Percentiles rank a stretch among this genome's conserved stretches.
Evolutionary conservation across 2,797 vertebrate genomes (phyloP).

Genomic region (Alauda arvensis): DNA sequence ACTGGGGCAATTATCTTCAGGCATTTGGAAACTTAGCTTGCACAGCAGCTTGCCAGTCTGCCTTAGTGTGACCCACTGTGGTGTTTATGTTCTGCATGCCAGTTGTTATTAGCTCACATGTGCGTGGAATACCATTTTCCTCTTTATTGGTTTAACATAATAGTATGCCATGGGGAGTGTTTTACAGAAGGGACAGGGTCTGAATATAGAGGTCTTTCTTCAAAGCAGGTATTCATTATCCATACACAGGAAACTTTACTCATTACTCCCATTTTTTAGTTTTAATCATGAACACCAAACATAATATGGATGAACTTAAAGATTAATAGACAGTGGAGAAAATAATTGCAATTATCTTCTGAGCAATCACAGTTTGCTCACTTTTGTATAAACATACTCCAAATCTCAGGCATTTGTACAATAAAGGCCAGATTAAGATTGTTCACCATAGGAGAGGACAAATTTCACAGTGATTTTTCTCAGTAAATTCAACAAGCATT

Average conservation of each 20-base stretch:
- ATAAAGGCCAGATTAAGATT: not conserved
- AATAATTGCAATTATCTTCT: not conserved
- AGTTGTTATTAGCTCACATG: constrained; percentile 64
- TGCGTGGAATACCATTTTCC: constrained; percentile 49
- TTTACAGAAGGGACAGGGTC: constrained; percentile 12
- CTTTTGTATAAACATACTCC: not conserved
- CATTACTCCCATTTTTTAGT: not conserved
- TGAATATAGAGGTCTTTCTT: constrained; percentile 15
- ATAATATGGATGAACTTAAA: not conserved
- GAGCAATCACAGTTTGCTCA: not conserved
- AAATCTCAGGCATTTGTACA: not conserved
- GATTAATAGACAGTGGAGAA: not conserved
- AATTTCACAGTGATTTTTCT: not conserved
- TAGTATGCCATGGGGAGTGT: constrained; percentile 19
- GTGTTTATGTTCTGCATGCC: constrained; percentile 65
- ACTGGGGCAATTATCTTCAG: constrained; percentile 48
- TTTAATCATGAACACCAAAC: not conserved
- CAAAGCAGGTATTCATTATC: constrained; percentile 22
- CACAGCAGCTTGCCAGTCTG: constrained; percentile 53
- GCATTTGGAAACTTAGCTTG: constrained; percentile 57
- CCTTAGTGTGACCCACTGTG: constrained; percentile 53
- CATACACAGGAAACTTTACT: not conserved
- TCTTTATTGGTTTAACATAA: constrained; percentile 56
- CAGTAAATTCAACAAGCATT: not conserved
- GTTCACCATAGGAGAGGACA: not conserved